Evolutionary conservation across 2,888 invertebrate genomes (phyloP).

Genomic region (Perizoma flavofasciatum): DNA sequence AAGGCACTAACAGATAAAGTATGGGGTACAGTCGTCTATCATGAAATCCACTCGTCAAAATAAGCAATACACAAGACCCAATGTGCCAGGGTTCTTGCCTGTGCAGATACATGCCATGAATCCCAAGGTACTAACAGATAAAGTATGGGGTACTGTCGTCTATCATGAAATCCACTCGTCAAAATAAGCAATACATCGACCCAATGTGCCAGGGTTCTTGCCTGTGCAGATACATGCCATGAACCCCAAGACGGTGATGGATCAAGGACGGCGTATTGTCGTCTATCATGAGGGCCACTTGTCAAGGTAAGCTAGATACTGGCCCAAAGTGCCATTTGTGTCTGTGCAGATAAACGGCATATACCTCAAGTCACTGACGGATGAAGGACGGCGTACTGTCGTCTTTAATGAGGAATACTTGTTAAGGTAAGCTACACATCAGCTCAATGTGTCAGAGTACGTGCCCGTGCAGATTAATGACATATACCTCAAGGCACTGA

Average conservation of each 20-base stretch:
- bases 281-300: conserved; percentile 89
- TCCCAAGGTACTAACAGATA: conserved; percentile 95
- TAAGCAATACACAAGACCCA: conserved; percentile 53
- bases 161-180: conserved; percentile 90
- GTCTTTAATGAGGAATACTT: conserved; percentile 90
- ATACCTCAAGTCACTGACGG: conserved; percentile 96
- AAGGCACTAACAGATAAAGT: too few relatives aligned
- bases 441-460: conserved; percentile 84
- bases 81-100: conserved; percentile 82
- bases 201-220: conserved; percentile 85
- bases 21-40: too few relatives aligned
- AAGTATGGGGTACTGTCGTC: conserved; percentile 92
- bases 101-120: conserved; percentile 90
- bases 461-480: conserved; percentile 86
- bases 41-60: too few relatives aligned
- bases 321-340: conserved; percentile 79
- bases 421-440: conserved; percentile 84
- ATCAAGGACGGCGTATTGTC: conserved; percentile 93
- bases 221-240: conserved; percentile 87
- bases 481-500: conserved; percentile 96
- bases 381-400: conserved; percentile 93
- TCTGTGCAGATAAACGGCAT: conserved; percentile 87
- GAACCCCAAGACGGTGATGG: conserved; percentile 98
- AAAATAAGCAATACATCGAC: conserved; percentile 81
- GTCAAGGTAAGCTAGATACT: conserved; percentile 79